phyloP scores from a whole-genome alignment of 2,888 invertebrate genomes.

The Brassicogethes aeneus region DNA sequence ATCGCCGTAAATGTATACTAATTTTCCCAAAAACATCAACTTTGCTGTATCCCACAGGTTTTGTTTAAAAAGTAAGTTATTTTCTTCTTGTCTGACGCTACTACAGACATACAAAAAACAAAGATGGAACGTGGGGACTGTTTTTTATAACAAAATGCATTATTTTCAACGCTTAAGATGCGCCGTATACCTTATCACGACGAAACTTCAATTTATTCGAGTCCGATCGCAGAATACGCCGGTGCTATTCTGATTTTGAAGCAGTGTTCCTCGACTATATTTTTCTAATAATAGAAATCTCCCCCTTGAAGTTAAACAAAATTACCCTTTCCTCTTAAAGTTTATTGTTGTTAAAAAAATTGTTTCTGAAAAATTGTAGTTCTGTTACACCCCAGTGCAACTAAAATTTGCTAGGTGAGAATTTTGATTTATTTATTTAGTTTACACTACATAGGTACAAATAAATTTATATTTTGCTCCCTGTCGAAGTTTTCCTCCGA shows the following conservation, averaged over 20 bases:
- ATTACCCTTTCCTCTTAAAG: too few species aligned
- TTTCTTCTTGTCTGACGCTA: too few species aligned
- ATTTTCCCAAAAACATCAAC: too few species aligned
- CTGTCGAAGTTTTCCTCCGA: too few species aligned
- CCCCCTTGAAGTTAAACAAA: not conserved
- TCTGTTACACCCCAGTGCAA: not conserved
- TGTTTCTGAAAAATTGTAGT: not conserved
- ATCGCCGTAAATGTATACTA: too few species aligned
- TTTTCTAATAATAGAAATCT: not conserved
- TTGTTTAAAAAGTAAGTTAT: too few species aligned
- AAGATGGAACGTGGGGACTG: not conserved
- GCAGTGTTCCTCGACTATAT: not conserved
- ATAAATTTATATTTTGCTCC: too few species aligned
- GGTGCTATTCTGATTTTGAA: not conserved
- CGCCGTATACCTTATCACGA: not conserved
- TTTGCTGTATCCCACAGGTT: too few species aligned
- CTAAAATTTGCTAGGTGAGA: not conserved
- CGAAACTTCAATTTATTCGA: not conserved
- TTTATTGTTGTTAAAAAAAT: too few species aligned
- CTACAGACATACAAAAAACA: not conserved
- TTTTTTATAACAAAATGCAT: not conserved
- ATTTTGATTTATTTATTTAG: not conserved
- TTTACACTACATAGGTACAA: too few species aligned
- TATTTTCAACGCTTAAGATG: not conserved
- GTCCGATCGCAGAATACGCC: not conserved